phyloP scores from a whole-genome alignment of 2,113 vertebrate genomes.

The Aspiorhynchus laticeps region DNA sequence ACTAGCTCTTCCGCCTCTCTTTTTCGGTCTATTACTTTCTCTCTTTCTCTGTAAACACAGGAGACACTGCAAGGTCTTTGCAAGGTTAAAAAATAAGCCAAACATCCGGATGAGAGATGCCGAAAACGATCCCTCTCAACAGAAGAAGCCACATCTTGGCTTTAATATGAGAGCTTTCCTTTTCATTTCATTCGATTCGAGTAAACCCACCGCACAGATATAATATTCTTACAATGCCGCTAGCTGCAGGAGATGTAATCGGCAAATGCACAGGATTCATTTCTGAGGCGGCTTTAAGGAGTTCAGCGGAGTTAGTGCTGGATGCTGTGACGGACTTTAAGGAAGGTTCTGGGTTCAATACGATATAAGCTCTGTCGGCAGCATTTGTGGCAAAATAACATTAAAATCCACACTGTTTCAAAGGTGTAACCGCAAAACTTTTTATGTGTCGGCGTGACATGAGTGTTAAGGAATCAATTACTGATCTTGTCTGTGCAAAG shows the following conservation, averaged over 20 bases:
- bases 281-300: constrained; percentile 9
- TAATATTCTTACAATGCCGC: constrained; percentile 25
- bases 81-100: constrained; percentile 35
- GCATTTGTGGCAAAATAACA: background rate
- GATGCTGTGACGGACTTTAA: background rate
- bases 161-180: constrained; percentile 39
- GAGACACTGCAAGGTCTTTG: constrained; percentile 20
- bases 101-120: constrained; percentile 35
- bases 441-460: background rate
- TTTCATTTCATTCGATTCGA: constrained; percentile 34
- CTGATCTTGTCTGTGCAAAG: background rate
- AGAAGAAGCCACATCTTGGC: constrained; percentile 24
- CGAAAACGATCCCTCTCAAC: constrained; percentile 22
- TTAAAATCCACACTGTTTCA: background rate
- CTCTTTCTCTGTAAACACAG: background rate
- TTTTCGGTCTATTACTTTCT: background rate
- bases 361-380: background rate
- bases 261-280: constrained; percentile 14
- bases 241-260: constrained; percentile 20
- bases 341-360: background rate
- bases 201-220: background rate
- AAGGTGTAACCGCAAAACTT: background rate
- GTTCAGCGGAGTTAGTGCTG: background rate
- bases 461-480: background rate
- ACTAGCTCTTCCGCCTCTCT: too few species aligned